Evolutionary conservation across 2,888 invertebrate species (phyloP), one percentile per base, ranked within the genome.

Genomic region (Callyntrura guangdongensis): DNA sequence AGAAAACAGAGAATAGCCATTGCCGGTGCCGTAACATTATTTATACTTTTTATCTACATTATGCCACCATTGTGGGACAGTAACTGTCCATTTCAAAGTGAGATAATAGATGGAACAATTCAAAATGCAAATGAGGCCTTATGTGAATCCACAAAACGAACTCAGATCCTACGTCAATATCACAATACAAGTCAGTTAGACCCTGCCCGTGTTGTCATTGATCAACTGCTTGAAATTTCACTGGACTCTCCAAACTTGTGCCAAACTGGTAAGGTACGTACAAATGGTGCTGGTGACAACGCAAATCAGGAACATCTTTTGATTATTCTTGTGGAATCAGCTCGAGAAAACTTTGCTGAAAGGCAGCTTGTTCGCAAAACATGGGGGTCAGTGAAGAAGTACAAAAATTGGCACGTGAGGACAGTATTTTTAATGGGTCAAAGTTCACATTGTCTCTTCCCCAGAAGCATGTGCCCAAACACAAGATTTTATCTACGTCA

Each of bases 361-460:
- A 36, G 72, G 8, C 72, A 72, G 17, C 36, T 72, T 47, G 45
- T 72, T 5, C 72, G 72, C 3, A 11, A 72, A 5, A 72, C 72
- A 45, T 72, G 72, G 72, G 72, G 72, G 4, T 72, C 72, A 1
- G n/a, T 72, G 17, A 72, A 47, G n/a, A 17, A 17, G 9, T n/a
- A 72, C 45, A 72, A 72, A 14, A 72, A n/a, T 4, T 72, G 72
- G 72, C 2, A n/a, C 9, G 45, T 72, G 3, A 17, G 45, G n/a
- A 17, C 20, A 3, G 36, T 72, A 11, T 72, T 72, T 45, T 36
- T 72, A 72, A 14, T 72, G 36, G 72, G 72, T n/a, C 72, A 45
- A 36, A 72, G 72, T 72, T 9, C 14, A n/a, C 45, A 45, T 3
- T 72, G 72, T 45, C 72, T 72, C 4, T 45, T n/a, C 9, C 72